phyloP scores from a whole-genome alignment of 2,113 vertebrate genomes.

The Psilopsiagon aymara region DNA sequence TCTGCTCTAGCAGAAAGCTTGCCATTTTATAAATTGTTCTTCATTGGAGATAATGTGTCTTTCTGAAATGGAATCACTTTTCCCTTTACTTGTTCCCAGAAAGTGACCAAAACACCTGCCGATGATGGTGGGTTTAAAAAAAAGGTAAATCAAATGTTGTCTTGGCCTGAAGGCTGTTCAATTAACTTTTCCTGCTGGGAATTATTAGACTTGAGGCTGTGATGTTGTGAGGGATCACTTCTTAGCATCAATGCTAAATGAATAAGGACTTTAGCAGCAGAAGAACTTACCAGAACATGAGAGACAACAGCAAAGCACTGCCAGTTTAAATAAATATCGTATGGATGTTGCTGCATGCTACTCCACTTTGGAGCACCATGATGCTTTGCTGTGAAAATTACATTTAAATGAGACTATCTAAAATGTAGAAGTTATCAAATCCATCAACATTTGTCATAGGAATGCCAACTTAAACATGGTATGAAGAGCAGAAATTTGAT shows the following conservation, averaged over 20 bases:
- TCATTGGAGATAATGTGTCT: neutral
- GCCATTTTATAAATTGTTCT: neutral
- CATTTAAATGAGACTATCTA: neutral
- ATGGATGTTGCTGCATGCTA: neutral
- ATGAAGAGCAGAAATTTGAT: neutral
- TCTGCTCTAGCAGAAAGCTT: neutral
- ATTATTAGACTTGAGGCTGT: neutral
- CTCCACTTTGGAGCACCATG: neutral
- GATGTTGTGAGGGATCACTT: neutral
- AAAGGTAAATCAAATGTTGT: constrained; percentile 29
- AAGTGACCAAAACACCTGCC: neutral
- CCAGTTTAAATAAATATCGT: neutral
- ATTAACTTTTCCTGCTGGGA: constrained; percentile 42
- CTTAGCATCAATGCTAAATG: constrained; percentile 8
- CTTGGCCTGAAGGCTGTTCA: constrained; percentile 10
- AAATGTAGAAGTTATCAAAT: neutral
- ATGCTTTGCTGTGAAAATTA: neutral
- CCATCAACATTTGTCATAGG: neutral
- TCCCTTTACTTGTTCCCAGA: neutral
- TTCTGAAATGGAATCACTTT: neutral
- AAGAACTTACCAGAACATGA: neutral
- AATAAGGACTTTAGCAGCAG: constrained; percentile 4
- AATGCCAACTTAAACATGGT: neutral
- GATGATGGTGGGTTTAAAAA: neutral
- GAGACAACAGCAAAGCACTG: neutral